Percentiles rank a stretch among this genome's conserved stretches.
Evolutionary conservation across 2,888 invertebrate genomes (phyloP).

Genomic region (Choreutis nemorana): DNA sequence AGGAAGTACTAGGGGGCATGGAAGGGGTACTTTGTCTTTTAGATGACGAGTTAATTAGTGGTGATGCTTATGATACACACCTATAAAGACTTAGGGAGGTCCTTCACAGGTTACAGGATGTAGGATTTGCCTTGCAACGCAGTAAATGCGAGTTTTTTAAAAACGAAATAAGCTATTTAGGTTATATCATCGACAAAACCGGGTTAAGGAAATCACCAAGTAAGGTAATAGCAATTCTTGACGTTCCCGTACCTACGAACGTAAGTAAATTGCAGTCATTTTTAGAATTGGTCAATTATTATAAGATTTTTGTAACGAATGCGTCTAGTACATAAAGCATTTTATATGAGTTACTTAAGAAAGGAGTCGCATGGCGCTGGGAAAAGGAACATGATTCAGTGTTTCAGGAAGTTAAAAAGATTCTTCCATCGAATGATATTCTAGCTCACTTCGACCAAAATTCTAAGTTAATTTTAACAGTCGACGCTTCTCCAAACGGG

Average conservation of each 20-base stretch:
- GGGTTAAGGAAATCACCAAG: constrained; percentile 11
- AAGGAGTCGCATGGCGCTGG: constrained; percentile 3
- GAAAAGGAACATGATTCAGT: constrained; percentile 1
- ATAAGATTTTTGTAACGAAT: constrained; percentile 10
- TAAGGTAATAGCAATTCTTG: constrained; percentile 11
- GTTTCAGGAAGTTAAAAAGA: constrained; percentile 2
- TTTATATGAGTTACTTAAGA: constrained; percentile 4
- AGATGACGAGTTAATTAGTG: constrained; percentile 3
- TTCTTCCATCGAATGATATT: constrained; percentile 7
- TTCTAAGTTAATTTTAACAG: constrained; percentile 12
- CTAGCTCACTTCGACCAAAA: constrained; percentile 10
- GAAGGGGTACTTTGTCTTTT: constrained; percentile 1
- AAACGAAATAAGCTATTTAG: constrained; percentile 11
- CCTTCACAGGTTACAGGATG: constrained; percentile 8
- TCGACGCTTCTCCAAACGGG: constrained; percentile 13
- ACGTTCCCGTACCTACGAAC: constrained; percentile 10
- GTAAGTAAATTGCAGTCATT: constrained; percentile 14
- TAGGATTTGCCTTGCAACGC: constrained; percentile 11
- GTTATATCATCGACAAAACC: constrained; percentile 9
- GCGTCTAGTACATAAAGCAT: constrained; percentile 9
- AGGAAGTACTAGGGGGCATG: neutral
- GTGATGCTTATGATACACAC: neutral
- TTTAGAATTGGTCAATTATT: constrained; percentile 15
- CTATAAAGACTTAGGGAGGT: neutral
- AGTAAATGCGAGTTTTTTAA: constrained; percentile 12